Evolutionary conservation across 2,888 invertebrate genomes (phyloP).

Genomic region (Diaperis boleti): DNA sequence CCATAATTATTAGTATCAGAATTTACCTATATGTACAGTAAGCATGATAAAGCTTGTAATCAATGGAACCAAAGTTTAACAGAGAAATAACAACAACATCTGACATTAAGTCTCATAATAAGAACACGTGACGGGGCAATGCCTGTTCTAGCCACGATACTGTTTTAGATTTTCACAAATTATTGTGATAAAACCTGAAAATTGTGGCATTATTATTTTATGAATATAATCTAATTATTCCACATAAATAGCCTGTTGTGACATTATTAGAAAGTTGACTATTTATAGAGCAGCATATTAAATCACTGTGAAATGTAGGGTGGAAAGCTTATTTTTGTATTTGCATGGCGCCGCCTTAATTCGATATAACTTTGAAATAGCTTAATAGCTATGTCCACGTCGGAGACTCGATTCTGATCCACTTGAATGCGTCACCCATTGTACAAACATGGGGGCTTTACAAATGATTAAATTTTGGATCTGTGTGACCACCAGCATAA

Average conservation of each 20-base stretch:
- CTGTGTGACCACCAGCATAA: constrained; percentile 2
- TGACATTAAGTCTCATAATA: constrained; percentile 14
- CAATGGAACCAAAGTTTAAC: constrained; percentile 24
- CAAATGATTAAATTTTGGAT: background rate
- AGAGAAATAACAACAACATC: constrained; percentile 17
- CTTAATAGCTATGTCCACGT: background rate
- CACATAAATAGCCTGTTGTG: constrained; percentile 34
- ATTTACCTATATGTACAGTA: constrained; percentile 14
- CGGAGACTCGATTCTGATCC: constrained; percentile 1
- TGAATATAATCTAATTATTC: constrained; percentile 28
- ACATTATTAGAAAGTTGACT: constrained; percentile 37
- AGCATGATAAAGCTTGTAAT: constrained; percentile 13
- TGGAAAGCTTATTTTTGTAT: constrained; percentile 31
- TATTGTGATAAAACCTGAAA: background rate
- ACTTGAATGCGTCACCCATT: background rate
- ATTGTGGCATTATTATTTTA: background rate
- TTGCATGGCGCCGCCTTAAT: constrained; percentile 16
- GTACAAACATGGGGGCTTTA: background rate
- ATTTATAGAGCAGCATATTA: constrained; percentile 28
- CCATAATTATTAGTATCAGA: background rate
- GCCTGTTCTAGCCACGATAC: background rate
- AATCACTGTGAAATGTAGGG: constrained; percentile 31
- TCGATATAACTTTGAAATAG: constrained; percentile 9
- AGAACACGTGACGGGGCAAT: constrained; percentile 17
- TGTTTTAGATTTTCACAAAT: background rate